These are phyloP conservation scores for Zosterops hypoxanthus DNA, from an alignment of 2,113 vertebrate genomes.

Conservation along the genomic window DNA sequence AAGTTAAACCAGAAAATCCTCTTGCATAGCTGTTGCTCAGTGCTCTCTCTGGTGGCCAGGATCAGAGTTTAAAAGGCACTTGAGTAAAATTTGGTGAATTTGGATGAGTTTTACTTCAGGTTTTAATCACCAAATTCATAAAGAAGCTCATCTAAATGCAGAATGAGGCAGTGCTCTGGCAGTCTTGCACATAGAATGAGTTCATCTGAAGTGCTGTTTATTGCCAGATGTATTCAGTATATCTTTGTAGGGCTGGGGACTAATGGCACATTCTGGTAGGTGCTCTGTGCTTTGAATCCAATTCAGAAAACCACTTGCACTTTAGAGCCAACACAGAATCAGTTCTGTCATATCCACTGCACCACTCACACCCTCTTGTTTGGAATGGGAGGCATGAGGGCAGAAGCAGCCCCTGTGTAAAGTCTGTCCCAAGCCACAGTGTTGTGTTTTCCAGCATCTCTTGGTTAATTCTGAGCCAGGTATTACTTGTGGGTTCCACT, in stretches of 20 bases:
- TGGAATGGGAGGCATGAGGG: not conserved
- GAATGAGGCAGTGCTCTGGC: constrained; percentile 3
- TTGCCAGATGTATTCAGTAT: not conserved
- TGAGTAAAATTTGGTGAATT: not conserved
- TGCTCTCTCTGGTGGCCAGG: not conserved
- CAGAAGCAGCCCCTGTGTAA: not conserved
- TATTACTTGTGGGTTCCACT: not conserved
- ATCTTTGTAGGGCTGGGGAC: not conserved
- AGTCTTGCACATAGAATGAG: not conserved
- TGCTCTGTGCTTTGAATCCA: not conserved
- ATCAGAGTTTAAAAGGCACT: not conserved
- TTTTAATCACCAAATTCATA: not conserved
- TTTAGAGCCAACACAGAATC: not conserved
- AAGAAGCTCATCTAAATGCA: not conserved
- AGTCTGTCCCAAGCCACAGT: not conserved
- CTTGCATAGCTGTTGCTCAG: not conserved
- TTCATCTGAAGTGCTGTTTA: not conserved
- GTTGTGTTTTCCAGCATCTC: not conserved
- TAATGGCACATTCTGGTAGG: not conserved
- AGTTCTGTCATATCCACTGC: not conserved
- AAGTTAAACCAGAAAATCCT: not conserved
- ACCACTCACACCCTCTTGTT: not conserved
- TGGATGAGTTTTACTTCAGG: not conserved
- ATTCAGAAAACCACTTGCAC: not conserved
- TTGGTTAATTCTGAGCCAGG: not conserved